Percentiles rank a stretch among this genome's conserved stretches.
These are phyloP conservation scores for Andinoacara biseriatus DNA, from an alignment of 2,113 vertebrate species.

Conservation along the genomic window DNA sequence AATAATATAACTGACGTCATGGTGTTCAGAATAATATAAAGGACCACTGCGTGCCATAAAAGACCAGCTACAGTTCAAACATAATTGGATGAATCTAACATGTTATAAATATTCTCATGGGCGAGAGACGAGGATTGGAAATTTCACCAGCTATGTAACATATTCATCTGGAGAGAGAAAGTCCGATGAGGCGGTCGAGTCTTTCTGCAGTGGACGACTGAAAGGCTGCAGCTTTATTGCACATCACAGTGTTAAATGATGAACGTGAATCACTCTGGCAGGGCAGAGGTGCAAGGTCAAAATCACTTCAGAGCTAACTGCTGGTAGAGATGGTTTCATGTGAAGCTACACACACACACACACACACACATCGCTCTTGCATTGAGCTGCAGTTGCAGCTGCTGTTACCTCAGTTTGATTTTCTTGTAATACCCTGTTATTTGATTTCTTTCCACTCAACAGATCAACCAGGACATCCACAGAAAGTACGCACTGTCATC, in stretches of 20 bases:
- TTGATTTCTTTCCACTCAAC: conserved; percentile 76
- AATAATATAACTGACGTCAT: no score
- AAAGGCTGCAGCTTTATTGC: conserved; percentile 14
- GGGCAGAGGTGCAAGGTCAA: conserved; percentile 16
- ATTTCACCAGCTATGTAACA: not conserved
- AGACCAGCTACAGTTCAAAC: not conserved
- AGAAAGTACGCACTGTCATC: conserved; percentile 90
- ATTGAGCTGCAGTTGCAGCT: conserved; percentile 32
- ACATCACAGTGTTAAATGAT: conserved; percentile 40
- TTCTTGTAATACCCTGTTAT: conserved; percentile 70
- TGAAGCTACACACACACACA: conserved; percentile 18
- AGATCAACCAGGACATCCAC: conserved; percentile 91
- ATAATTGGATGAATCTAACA: not conserved
- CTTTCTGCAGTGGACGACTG: not conserved
- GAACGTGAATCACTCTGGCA: conserved; percentile 17
- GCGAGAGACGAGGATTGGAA: rapidly evolving
- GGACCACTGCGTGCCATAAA: no score
- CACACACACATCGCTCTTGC: conserved; percentile 30
- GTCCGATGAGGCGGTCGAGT: no score
- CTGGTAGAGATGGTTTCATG: conserved; percentile 39
- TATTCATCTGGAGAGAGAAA: not conserved
- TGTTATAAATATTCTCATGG: not conserved
- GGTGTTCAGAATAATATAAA: no score
- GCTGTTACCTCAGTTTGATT: conserved; percentile 52
- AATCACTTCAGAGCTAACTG: conserved; percentile 39